These are phyloP conservation scores for Diloba caeruleocephala DNA, from an alignment of 2,888 invertebrate species.

Conservation along the genomic window DNA sequence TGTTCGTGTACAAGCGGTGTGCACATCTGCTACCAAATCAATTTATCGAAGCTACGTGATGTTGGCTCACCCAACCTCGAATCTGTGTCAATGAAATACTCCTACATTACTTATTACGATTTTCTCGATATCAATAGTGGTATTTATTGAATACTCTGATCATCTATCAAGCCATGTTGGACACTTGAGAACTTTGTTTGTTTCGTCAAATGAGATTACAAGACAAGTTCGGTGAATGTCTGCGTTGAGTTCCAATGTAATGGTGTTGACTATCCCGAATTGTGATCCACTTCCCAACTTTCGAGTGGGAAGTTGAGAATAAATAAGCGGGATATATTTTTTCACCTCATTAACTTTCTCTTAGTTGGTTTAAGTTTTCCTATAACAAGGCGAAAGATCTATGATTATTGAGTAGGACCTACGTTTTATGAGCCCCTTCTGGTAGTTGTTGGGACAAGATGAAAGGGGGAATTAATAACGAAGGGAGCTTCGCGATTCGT, in stretches of 20 bases:
- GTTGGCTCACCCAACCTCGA: slow-evolving; percentile 54
- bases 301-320: slow-evolving; percentile 42
- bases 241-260: slow-evolving; percentile 42
- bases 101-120: slow-evolving; percentile 49
- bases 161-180: slow-evolving; percentile 49
- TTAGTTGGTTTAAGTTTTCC: slow-evolving; percentile 43
- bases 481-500: slow-evolving; percentile 30
- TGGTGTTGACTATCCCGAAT: slow-evolving; percentile 36
- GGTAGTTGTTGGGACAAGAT: slow-evolving; percentile 20
- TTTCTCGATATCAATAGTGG: slow-evolving; percentile 30
- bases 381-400: slow-evolving; percentile 28
- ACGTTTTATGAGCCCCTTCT: slow-evolving; percentile 32
- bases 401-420: slow-evolving; percentile 39
- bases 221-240: slow-evolving; percentile 24
- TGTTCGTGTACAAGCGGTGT: slow-evolving; percentile 64
- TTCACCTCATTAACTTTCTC: slow-evolving; percentile 46
- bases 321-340: slow-evolving; percentile 46
- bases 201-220: slow-evolving; percentile 44
- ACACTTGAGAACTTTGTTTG: slow-evolving; percentile 45
- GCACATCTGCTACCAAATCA: slow-evolving; percentile 76
- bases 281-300: slow-evolving; percentile 46
- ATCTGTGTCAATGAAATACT: slow-evolving; percentile 61
- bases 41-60: slow-evolving; percentile 76
- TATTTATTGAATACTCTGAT: slow-evolving; percentile 47
- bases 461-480: slow-evolving; percentile 33